Percentiles rank a stretch among this genome's conserved stretches.
Conservation (phyloP, 2,888 invertebrate species). For the Mechanitis messenoides region DNA sequence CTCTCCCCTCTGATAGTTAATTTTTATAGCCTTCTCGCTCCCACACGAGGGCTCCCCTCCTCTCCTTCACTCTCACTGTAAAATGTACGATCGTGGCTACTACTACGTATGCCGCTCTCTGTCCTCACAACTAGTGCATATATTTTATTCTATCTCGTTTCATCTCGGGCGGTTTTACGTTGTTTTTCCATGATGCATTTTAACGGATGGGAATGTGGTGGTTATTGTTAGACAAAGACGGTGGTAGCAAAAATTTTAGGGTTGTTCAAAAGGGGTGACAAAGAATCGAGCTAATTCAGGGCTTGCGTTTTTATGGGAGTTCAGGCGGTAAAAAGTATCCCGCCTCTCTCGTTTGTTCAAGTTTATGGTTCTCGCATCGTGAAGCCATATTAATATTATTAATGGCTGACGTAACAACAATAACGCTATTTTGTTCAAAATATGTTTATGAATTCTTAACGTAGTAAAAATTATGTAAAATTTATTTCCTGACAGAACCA, state of each 20-base stretch:
- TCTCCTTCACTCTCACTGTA: conserved; percentile 62
- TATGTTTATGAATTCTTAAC: conserved; percentile 55
- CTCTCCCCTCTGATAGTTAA: conserved; percentile 75
- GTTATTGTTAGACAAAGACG: conserved; percentile 77
- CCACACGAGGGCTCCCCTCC: conserved; percentile 55
- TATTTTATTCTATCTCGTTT: conserved; percentile 77
- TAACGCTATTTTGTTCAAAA: conserved; percentile 49
- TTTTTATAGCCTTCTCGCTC: conserved; percentile 65
- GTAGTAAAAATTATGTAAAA: conserved; percentile 28
- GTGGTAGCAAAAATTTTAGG: conserved; percentile 74
- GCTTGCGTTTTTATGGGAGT: conserved; percentile 73
- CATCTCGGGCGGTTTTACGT: conserved; percentile 74
- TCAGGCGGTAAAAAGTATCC: conserved; percentile 74
- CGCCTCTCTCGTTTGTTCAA: conserved; percentile 76
- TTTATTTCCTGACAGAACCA: conserved; percentile 32
- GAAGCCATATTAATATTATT: conserved; percentile 72
- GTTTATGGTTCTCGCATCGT: conserved; percentile 66
- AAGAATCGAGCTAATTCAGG: conserved; percentile 76
- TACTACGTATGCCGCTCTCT: conserved; percentile 72
- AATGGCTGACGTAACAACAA: conserved; percentile 66
- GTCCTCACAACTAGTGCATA: conserved; percentile 73
- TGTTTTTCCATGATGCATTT: conserved; percentile 77
- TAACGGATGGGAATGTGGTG: conserved; percentile 76
- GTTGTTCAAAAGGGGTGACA: conserved; percentile 76
- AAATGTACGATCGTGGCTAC: conserved; percentile 65